Percentiles rank a stretch among this genome's conserved stretches.
Evolutionary conservation across 1,140 invertebrate genomes (phyloP).

Genomic region (Pectinophora gossypiella): DNA sequence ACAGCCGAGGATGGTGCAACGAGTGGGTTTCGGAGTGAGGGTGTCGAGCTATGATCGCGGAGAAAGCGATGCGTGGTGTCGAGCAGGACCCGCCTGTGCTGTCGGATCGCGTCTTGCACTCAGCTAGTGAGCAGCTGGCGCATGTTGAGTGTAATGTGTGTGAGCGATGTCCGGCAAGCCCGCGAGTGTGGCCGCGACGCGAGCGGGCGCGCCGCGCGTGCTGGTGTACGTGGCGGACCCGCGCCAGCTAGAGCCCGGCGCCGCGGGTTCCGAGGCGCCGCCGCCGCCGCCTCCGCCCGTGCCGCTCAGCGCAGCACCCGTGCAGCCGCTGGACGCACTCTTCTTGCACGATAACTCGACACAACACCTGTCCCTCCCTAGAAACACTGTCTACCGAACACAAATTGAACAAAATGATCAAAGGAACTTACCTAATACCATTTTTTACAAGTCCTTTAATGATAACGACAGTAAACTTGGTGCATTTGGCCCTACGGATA

Average conservation of each 20-base stretch:
- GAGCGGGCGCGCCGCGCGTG: constrained; percentile 65
- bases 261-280: constrained; percentile 42
- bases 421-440: constrained; percentile 24
- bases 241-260: constrained; percentile 63
- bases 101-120: constrained; percentile 43
- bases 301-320: constrained; percentile 20
- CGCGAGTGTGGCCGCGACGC: constrained; percentile 65
- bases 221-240: constrained; percentile 68
- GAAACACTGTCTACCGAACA: constrained; percentile 36
- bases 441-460: constrained; percentile 50
- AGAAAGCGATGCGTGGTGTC: constrained; percentile 53
- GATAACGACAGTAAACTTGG: constrained; percentile 41
- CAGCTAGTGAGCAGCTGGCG: constrained; percentile 56
- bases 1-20: constrained; percentile 55
- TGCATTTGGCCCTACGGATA: constrained; percentile 31
- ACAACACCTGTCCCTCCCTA: constrained; percentile 33
- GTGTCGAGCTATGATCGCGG: constrained; percentile 49
- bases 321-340: constrained; percentile 34
- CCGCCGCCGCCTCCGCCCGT: constrained; percentile 21
- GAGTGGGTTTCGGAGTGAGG: constrained; percentile 31
- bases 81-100: constrained; percentile 17
- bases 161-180: constrained; percentile 68
- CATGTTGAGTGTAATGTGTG: constrained; percentile 58
- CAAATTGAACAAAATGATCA: constrained; percentile 36
- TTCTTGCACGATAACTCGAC: constrained; percentile 42